A percentile compares a stretch with the other conserved stretches of the same genome.
Conservation (phyloP, 1,140 invertebrate species). For the Globodera ellingtonae region DNA sequence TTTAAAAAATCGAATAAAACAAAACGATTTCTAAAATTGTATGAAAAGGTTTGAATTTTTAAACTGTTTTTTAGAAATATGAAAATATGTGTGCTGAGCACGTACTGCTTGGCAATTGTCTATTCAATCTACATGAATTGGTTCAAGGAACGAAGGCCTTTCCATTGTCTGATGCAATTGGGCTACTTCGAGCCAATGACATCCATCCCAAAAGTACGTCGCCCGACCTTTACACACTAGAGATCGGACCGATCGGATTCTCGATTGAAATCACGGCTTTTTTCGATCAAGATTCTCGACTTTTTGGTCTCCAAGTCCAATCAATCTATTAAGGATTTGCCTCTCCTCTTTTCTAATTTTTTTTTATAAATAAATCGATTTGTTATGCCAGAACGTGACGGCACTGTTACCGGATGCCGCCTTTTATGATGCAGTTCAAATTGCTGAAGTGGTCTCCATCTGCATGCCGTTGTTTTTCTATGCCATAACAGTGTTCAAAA, state of each 20-base stretch:
- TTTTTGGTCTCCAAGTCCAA: neutral
- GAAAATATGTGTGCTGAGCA: neutral
- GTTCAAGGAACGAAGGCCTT: conserved; percentile 4
- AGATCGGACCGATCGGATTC: too few relatives aligned
- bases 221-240: neutral
- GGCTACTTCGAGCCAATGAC: conserved; percentile 23
- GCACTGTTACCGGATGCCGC: conserved; percentile 13
- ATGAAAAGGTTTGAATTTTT: neutral
- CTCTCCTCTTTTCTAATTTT: too few relatives aligned
- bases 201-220: neutral
- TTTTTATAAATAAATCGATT: too few relatives aligned
- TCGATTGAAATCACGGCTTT: too few relatives aligned
- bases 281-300: too few relatives aligned
- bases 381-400: neutral
- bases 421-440: conserved; percentile 16
- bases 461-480: conserved; percentile 19
- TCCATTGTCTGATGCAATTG: conserved; percentile 22
- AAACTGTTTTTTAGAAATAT: conserved; percentile 11
- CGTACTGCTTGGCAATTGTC: neutral
- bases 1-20: too few relatives aligned
- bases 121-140: conserved; percentile 29
- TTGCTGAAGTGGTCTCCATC: conserved; percentile 3
- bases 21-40: neutral
- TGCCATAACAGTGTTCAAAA: conserved; percentile 6
- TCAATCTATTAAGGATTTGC: neutral